Evolutionary conservation across 1,140 invertebrate genomes (phyloP), one percentile per base, ranked within the genome.

Genomic region (Sinella curviseta): DNA sequence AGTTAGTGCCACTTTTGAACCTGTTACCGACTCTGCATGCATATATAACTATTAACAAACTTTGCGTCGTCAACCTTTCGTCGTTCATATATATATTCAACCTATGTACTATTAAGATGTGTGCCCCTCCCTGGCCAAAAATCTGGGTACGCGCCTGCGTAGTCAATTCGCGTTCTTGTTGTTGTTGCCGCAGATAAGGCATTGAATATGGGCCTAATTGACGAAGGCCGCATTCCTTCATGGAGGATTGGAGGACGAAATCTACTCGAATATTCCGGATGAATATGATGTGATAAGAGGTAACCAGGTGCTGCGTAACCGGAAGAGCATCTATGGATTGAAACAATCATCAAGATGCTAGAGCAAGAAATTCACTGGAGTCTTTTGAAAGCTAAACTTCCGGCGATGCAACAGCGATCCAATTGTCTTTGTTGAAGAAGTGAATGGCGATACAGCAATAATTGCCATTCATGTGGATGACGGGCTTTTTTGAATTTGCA

Each of bases 391-490:
- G 33, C 74, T 87, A 33, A 84, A 82, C 34, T 86, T 88, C 77
- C 81, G 81, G 76, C 70, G 73, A 39, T 83, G 81, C 77, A 77
- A 85, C 75, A 84, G 85, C 57, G 86, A 87, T 84, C 80, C 82
- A 33, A 87, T 85, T 78, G 67, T 86, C 26, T 87, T 84, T 77
- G 80, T 83, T 34, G 74, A 67, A 26, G n/a, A 34, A 80, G 57
- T 81, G 48, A 79, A 54, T 24, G 80, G 65, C 17, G 80, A 79
- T 33, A 76, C 78, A 31, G 77, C 84, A 3, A 74, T 87, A 33
- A 28, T 87, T 24, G 79, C 85, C 12, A 36, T 87, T 1, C 87
- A 87, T 82, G 86, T 88, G 1, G 86, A 88, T 82, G 86, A 87
- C 82, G 86, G 84, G n/a, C 76, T 88, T n/a, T n/a, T n/a, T n/a